These are phyloP conservation scores for Erebia ligea DNA, from an alignment of 2,888 invertebrate genomes.

Conservation along the genomic window DNA sequence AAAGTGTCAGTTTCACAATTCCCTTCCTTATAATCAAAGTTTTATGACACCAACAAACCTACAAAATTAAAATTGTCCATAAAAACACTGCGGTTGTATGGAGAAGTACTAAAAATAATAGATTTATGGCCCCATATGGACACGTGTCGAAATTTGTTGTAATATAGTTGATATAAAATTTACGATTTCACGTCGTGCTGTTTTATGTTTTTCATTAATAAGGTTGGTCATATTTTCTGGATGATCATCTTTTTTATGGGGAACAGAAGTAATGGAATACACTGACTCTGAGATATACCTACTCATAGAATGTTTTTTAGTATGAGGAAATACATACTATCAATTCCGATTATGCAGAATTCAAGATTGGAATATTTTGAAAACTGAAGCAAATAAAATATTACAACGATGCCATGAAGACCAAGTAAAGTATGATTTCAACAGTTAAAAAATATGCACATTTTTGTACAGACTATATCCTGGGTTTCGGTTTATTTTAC, in stretches of 20 bases:
- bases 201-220: constrained; percentile 16
- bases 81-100: constrained; percentile 53
- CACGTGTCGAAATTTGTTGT: constrained; percentile 57
- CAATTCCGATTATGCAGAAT: neutral
- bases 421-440: neutral
- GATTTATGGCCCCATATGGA: constrained; percentile 53
- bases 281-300: too few species aligned
- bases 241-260: constrained; percentile 1
- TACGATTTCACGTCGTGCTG: constrained; percentile 14
- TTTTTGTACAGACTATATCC: too few species aligned
- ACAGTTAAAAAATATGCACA: neutral
- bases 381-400: neutral
- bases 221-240: neutral
- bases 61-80: constrained; percentile 55
- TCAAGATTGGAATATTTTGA: neutral
- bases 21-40: constrained; percentile 49
- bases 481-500: neutral
- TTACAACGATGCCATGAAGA: neutral
- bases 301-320: neutral
- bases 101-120: constrained; percentile 57
- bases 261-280: neutral
- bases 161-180: constrained; percentile 11
- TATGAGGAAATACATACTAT: neutral
- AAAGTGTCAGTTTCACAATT: constrained; percentile 48
- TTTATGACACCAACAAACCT: constrained; percentile 53